Percentiles rank a stretch among this genome's conserved stretches.
Conservation (phyloP, 35 echinoderm and acorn worm species). For the Anneissia japonica region DNA sequence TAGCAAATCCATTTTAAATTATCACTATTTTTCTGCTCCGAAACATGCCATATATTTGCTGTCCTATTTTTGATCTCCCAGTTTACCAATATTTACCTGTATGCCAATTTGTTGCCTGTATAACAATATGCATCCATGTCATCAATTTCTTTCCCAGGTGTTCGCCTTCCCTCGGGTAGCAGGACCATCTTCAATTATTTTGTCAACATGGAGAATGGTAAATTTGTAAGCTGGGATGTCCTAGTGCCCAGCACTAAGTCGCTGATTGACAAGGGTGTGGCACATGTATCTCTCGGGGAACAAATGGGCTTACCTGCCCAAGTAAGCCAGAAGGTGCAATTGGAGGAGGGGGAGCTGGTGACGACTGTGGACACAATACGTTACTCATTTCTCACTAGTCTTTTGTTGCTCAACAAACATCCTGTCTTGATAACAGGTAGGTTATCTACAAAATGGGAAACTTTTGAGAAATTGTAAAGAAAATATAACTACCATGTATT, state of each 20-base stretch:
- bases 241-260: constrained; percentile 96
- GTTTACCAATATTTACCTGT: too few relatives aligned
- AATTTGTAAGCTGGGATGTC: constrained; percentile 97
- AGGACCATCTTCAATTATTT: constrained; percentile 97
- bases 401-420: constrained; percentile 73
- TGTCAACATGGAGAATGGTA: constrained; percentile 92
- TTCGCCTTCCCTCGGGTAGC: constrained; percentile 88
- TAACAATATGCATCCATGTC: not conserved
- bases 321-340: constrained; percentile 52
- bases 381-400: constrained; percentile 78
- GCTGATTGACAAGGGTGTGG: constrained; percentile 91
- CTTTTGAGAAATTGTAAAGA: too few relatives aligned
- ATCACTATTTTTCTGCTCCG: too few relatives aligned
- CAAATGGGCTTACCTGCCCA: constrained; percentile 90
- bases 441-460: too few relatives aligned
- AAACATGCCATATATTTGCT: too few relatives aligned
- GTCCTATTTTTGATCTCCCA: too few relatives aligned
- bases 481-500: too few relatives aligned
- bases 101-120: too few relatives aligned
- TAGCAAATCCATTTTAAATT: too few relatives aligned
- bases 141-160: constrained; percentile 36
- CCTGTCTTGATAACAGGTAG: constrained; percentile 89
- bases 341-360: constrained; percentile 77
- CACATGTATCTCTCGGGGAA: constrained; percentile 81
- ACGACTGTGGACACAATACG: constrained; percentile 86